phyloP scores from a whole-genome alignment of 2,113 vertebrate genomes.

The Ciconia maguari region DNA sequence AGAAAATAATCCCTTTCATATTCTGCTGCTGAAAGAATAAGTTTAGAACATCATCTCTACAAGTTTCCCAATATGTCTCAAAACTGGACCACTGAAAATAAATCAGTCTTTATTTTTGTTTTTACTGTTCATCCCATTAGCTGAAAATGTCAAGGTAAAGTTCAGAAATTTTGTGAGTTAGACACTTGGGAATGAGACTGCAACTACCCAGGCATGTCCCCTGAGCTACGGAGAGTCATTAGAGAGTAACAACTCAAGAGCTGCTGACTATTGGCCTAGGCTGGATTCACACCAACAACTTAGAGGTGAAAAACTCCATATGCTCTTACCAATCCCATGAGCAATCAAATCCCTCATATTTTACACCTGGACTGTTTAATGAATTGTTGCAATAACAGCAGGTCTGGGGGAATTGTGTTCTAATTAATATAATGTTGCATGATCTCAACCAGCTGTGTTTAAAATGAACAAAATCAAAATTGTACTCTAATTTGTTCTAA shows the following conservation, averaged over 20 bases:
- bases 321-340: constrained; percentile 2
- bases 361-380: constrained; percentile 46
- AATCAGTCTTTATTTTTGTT: background rate
- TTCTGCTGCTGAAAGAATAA: background rate
- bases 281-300: background rate
- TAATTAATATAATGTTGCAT: constrained; percentile 27
- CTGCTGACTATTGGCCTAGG: background rate
- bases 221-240: background rate
- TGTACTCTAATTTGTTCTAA: background rate
- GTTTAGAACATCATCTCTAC: background rate
- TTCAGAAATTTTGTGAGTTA: background rate
- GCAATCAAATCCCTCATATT: constrained; percentile 45
- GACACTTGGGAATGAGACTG: background rate
- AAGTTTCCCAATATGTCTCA: background rate
- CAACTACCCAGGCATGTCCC: background rate
- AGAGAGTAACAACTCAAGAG: background rate
- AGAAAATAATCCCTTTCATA: background rate
- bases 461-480: background rate
- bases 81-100: background rate
- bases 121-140: background rate
- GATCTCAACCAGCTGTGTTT: constrained; percentile 27
- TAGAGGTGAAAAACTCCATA: constrained; percentile 9
- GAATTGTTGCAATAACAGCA: constrained; percentile 34
- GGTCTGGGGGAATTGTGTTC: background rate
- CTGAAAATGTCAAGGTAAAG: background rate